Conservation (phyloP, 2,888 invertebrate species). For the Drosophila paucipuncta region DNA sequence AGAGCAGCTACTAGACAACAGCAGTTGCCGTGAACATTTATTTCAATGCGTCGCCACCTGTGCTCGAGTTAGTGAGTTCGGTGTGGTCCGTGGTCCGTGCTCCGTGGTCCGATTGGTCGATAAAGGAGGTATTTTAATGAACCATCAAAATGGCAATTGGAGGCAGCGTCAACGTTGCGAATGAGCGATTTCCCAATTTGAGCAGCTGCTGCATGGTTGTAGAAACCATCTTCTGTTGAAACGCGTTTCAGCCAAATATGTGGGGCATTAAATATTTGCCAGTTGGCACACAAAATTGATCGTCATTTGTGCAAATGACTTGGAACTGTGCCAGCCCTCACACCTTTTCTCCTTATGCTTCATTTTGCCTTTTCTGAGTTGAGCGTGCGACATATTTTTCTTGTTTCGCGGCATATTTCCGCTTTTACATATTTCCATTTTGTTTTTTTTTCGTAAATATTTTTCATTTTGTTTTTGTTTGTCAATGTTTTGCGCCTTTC, state of each 20-base stretch:
- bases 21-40: constrained; percentile 39
- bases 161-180: constrained; percentile 67
- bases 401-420: constrained; percentile 48
- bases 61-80: constrained; percentile 47
- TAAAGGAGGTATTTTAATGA: constrained; percentile 66
- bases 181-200: constrained; percentile 63
- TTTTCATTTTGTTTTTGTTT: constrained; percentile 76
- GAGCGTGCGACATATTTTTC: constrained; percentile 64
- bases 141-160: constrained; percentile 71
- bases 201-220: constrained; percentile 28
- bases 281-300: constrained; percentile 66
- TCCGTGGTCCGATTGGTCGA: constrained; percentile 31
- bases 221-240: constrained; percentile 3
- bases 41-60: constrained; percentile 56
- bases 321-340: constrained; percentile 36
- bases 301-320: constrained; percentile 69
- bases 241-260: constrained; percentile 43
- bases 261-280: constrained; percentile 67
- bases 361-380: constrained; percentile 22
- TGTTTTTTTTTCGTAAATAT: constrained; percentile 65
- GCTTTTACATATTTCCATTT: constrained; percentile 44
- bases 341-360: constrained; percentile 13
- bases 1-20: neutral
- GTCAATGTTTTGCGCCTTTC: constrained; percentile 70
- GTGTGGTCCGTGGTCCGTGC: constrained; percentile 24